These are phyloP conservation scores for Petromus typicus DNA, from an alignment of 2,113 vertebrate species.

Conservation along the genomic window DNA sequence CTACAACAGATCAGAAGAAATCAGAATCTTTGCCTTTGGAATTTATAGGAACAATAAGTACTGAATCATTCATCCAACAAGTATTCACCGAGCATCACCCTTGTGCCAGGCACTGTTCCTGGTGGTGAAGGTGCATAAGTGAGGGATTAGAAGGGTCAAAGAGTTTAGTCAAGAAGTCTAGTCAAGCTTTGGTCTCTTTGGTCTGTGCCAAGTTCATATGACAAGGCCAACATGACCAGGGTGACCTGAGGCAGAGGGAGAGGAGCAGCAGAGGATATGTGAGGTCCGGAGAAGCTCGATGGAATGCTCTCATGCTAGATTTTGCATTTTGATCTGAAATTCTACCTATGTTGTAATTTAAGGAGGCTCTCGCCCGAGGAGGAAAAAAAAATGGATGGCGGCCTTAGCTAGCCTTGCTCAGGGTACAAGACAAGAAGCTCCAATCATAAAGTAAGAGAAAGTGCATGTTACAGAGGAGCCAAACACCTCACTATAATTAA, in stretches of 20 bases:
- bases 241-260: not conserved
- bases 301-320: not conserved
- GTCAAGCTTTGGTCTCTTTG: not conserved
- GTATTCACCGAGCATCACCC: not conserved
- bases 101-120: not conserved
- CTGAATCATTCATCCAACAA: not conserved
- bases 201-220: not conserved
- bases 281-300: not conserved
- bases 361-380: not conserved
- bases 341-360: slow-evolving; percentile 53
- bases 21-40: not conserved
- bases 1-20: not conserved
- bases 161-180: not conserved
- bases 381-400: not conserved
- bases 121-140: not conserved
- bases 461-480: slow-evolving; percentile 75
- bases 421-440: slow-evolving; percentile 67
- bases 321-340: slow-evolving; percentile 38
- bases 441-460: slow-evolving; percentile 69
- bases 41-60: not conserved
- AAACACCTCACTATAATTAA: slow-evolving; percentile 85
- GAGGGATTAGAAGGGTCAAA: not conserved
- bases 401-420: slow-evolving; percentile 42
- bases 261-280: not conserved
- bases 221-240: not conserved